Evolutionary conservation across 2,797 vertebrate genomes (phyloP).

Genomic region (Agapornis canus): DNA sequence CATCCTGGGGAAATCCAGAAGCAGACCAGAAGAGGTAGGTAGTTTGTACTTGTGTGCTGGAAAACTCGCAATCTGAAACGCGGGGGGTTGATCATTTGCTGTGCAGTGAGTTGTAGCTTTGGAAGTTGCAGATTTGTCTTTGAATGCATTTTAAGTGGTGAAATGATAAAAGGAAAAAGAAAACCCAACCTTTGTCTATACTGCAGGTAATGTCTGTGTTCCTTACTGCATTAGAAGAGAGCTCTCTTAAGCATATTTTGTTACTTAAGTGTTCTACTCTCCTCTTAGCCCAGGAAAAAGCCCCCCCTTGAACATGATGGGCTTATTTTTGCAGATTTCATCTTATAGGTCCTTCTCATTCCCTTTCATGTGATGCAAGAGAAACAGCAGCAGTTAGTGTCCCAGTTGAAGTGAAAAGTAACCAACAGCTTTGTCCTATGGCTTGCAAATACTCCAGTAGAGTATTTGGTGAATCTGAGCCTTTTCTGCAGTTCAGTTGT

Average conservation of each 20-base stretch:
- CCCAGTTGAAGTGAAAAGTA: background rate
- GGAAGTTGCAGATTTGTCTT: background rate
- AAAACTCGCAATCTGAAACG: background rate
- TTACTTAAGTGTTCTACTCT: background rate
- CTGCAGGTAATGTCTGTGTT: background rate
- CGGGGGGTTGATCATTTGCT: background rate
- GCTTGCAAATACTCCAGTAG: background rate
- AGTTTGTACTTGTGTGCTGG: background rate
- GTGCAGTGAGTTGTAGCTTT: background rate
- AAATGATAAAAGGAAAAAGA: background rate
- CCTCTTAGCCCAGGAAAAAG: background rate
- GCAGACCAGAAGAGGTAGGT: background rate
- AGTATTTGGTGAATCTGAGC: background rate
- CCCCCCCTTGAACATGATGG: background rate
- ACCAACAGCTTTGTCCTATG: background rate
- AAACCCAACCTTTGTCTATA: background rate
- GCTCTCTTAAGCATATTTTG: background rate
- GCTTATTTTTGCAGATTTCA: background rate
- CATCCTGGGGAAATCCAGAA: background rate
- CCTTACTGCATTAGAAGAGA: background rate
- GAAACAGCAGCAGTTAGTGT: background rate
- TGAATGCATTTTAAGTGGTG: background rate
- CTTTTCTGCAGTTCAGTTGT: background rate
- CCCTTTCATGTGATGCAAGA: background rate
- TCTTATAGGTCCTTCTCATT: background rate